Evolutionary conservation across 1,140 invertebrate genomes (phyloP), one percentile per base, ranked within the genome.

Genomic region (Dolichoris vasculosae): DNA sequence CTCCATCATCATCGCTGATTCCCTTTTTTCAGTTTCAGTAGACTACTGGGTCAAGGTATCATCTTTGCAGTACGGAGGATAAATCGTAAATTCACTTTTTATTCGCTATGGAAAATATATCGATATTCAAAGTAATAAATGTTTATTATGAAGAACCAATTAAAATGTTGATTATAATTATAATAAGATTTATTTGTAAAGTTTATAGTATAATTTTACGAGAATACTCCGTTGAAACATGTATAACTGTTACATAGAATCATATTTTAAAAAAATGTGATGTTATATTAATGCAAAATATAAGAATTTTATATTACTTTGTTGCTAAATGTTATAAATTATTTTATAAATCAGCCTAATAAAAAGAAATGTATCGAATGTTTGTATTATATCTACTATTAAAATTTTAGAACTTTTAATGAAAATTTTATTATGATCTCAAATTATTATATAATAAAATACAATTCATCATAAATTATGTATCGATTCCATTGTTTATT

Each of bases 401-500:
- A 6, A 7, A 0, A 43, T 43, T 69, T 69, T 69, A 69, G 35
- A 35, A 15, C 38, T 38, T 11, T 11, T 43, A 43, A 43, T 23
- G 11, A 43, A 23, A 43, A 26, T 11, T 73, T 73, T 73, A 73
- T 38, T 43, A n/a, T 43, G 43, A 13, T 43, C 7, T 0, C 38
- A n/a, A 43, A n/a, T 40, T 73, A 40, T 43, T 73, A 8, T 11
- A 23, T 26, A 71, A 0, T 71, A 71, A 71, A 40, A 71, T 40
- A 7, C 0, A 40, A 43, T 38, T 9, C 20, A 71, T 43, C 23
- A 26, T 73, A n/a, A 38, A 73, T 8, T 43, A 17, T 1, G 23
- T 43, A 73, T 73, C n/a, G 69, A 73, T 43, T 73, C 40, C 3
- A 73, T 73, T 73, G 69, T 73, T 43, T 40, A 43, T 43, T 43